Percentiles rank a stretch among this genome's conserved stretches.
Conservation (phyloP, 2,888 invertebrate genomes). For the Trichogramma evanescens region DNA sequence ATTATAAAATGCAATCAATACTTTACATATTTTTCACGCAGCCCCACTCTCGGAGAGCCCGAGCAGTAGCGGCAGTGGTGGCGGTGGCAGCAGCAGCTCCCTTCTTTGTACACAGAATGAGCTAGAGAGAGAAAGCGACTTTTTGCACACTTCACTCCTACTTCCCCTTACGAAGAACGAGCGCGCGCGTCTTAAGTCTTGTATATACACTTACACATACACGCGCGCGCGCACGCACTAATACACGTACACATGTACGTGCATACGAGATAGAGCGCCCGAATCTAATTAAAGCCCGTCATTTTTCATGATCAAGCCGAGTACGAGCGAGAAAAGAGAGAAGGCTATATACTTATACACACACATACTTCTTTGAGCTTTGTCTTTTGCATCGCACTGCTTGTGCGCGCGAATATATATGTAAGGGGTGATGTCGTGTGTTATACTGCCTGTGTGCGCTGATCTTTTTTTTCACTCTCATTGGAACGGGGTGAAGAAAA, state of each 20-base stretch:
- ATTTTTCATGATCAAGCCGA: conserved; percentile 23
- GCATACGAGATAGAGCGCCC: conserved; percentile 15
- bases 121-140: neutral
- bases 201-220: neutral
- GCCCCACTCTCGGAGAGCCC: conserved; percentile 22
- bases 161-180: neutral
- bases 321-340: neutral
- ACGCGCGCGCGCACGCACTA: neutral
- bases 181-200: neutral
- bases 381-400: conserved; percentile 11
- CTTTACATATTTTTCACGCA: conserved; percentile 49
- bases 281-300: conserved; percentile 23
- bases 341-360: neutral
- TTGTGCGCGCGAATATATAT: neutral
- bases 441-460: neutral
- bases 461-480: conserved; percentile 3
- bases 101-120: conserved; percentile 21
- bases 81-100: conserved; percentile 18
- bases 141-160: neutral
- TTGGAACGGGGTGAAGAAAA: neutral
- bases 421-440: too few species aligned
- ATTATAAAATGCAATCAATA: conserved; percentile 50
- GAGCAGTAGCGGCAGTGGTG: too few species aligned
- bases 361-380: conserved; percentile 6
- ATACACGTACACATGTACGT: neutral